phyloP scores from a whole-genome alignment of 2,797 vertebrate species.

The Lagothrix lagotricha region DNA sequence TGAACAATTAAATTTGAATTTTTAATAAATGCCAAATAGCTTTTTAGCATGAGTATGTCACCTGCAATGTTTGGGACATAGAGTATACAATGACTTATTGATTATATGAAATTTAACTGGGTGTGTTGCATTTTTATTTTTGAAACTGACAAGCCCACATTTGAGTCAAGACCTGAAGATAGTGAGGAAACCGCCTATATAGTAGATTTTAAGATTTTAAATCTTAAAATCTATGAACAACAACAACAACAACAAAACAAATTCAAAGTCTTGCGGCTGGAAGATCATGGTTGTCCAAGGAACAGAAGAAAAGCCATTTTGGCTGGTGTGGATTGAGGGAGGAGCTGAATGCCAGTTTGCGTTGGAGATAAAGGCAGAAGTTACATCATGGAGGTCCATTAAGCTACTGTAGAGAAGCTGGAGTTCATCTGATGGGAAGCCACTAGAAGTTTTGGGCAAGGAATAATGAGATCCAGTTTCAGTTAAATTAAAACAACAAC shows the following conservation, averaged over 20 bases:
- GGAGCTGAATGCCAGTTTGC: neutral
- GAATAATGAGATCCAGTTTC: neutral
- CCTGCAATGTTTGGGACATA: neutral
- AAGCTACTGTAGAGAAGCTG: neutral
- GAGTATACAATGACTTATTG: neutral
- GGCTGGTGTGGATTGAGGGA: neutral
- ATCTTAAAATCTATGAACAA: neutral
- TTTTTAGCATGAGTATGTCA: neutral
- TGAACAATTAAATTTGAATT: neutral
- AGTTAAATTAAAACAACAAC: neutral
- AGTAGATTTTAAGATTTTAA: neutral
- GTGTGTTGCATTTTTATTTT: neutral
- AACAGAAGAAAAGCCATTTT: neutral
- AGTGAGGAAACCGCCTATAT: neutral
- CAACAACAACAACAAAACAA: neutral
- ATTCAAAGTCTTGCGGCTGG: neutral
- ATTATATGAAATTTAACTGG: conserved; percentile 33
- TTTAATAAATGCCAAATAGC: neutral
- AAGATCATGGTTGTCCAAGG: neutral
- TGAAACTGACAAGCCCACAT: neutral
- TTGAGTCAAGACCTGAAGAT: neutral
- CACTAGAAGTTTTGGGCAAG: neutral
- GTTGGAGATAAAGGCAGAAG: neutral
- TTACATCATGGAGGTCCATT: neutral
- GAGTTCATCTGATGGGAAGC: neutral